phyloP scores from a whole-genome alignment of 2,888 invertebrate species.

The Liopterus haemorrhoidalis region DNA sequence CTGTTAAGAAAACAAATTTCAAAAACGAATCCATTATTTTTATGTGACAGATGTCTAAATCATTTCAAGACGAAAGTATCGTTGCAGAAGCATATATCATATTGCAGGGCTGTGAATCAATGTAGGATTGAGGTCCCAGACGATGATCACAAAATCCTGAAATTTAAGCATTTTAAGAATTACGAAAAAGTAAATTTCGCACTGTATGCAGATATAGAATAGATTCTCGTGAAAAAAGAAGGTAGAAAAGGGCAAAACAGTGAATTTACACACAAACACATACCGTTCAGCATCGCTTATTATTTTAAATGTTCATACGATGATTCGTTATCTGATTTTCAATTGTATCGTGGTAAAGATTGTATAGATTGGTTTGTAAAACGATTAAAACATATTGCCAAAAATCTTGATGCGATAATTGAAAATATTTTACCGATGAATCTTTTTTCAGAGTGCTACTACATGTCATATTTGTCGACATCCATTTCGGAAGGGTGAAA shows the following conservation, averaged over 20 bases:
- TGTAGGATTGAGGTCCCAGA: neutral
- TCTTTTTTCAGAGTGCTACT: neutral
- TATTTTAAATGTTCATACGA: constrained; percentile 33
- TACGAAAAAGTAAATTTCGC: constrained; percentile 5
- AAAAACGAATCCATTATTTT: too few species aligned
- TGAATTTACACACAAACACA: constrained; percentile 4
- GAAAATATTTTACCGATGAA: constrained; percentile 6
- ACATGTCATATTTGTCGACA: constrained; percentile 20
- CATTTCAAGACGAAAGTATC: too few species aligned
- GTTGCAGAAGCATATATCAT: neutral
- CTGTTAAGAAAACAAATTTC: too few species aligned
- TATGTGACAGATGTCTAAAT: too few species aligned
- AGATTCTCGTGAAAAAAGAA: constrained; percentile 2
- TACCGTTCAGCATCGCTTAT: constrained; percentile 24
- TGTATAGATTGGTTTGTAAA: constrained; percentile 29
- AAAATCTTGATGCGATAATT: constrained; percentile 2
- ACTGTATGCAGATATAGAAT: constrained; percentile 12
- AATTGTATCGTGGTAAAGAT: constrained; percentile 27
- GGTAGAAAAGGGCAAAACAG: neutral
- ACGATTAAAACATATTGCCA: constrained; percentile 7
- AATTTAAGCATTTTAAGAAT: constrained; percentile 11
- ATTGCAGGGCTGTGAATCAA: neutral
- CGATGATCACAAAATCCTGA: constrained; percentile 1
- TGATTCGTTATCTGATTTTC: constrained; percentile 28
- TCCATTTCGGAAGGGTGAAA: constrained; percentile 4